Evolutionary conservation across 2,113 vertebrate genomes (phyloP).

Genomic region (Bubo blakistoni): DNA sequence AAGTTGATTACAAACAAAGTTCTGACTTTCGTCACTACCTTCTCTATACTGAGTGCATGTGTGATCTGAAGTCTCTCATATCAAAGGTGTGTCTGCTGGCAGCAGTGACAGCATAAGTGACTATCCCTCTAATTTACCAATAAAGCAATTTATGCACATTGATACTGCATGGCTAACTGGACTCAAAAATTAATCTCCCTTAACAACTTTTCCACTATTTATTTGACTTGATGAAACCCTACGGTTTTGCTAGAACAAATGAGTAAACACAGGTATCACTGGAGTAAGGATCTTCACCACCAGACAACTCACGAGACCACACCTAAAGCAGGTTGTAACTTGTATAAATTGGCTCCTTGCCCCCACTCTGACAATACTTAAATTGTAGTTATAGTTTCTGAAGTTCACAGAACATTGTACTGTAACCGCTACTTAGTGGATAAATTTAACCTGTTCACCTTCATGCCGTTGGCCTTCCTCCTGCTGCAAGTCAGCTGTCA

Average conservation of each 20-base stretch:
- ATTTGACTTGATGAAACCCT: neutral
- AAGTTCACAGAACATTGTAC: neutral
- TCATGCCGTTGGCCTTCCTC: neutral
- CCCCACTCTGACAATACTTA: neutral
- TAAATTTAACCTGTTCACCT: neutral
- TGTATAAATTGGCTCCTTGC: neutral
- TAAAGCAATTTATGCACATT: neutral
- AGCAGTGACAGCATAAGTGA: neutral
- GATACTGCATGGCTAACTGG: neutral
- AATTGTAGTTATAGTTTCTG: rapidly evolving
- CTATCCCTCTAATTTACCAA: neutral
- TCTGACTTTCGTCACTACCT: neutral
- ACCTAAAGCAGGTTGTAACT: neutral
- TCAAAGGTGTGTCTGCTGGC: neutral
- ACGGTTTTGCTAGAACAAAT: neutral
- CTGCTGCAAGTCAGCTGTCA: neutral
- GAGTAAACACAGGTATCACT: neutral
- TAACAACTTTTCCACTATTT: neutral
- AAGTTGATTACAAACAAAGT: neutral
- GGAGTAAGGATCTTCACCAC: neutral
- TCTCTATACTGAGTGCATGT: neutral
- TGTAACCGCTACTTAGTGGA: neutral
- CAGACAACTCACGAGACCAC: neutral
- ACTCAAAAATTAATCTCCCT: neutral
- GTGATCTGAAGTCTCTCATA: neutral